Base-by-base conservation (phyloP, 2,113 vertebrate genomes). In the Campylorhamphus procurvoides region DNA sequence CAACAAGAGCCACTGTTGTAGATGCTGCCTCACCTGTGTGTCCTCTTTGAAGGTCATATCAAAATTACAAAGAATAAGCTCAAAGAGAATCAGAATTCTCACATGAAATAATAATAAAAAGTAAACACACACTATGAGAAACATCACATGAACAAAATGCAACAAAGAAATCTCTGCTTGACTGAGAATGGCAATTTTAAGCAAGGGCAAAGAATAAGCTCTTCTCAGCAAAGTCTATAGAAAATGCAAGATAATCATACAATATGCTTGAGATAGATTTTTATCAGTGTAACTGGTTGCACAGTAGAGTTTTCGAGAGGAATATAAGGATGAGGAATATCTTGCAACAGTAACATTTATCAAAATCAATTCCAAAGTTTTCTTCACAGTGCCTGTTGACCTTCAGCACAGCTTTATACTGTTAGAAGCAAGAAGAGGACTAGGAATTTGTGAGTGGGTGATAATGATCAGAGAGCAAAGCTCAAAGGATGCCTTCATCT, bases 361-460 rank as follows among this genome's bases (percentile, higher is more conserved):
- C 68, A 94, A 92, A 96, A 95, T 94, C 64, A 91, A 49, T 88
- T 92, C 55, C 22, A 58, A 94, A 96, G 78, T 92, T 95, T 94
- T 84, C 53, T 76, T 94, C 77, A 58, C 80, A 53, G 46, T 64
- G 46, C 58, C 44, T 72, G 60, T 39, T 94, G 90, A 95, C 91
- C 91, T 97, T 95, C 92, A 94, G 62, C 10, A 3, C 15, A 87
- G 59, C 63, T 96, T 93, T 88, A 28, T 40, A 46, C 53, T 76
- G 18, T 52, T 89, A 78, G 62, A 46, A 46, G 46, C 42, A 83
- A 71, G 87, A 64, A n/a, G 37, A 93, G 62, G 66, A 76, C 49
- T 31, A 82, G 53, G 44, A 96, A 95, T 95, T 95, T 81, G 94
- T 6, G 6, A 84, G 33, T 42, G 85, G 23, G 82, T 89, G 33